A percentile compares a stretch with the other conserved stretches of the same genome.
Evolutionary conservation across 2,888 invertebrate species (phyloP).

Genomic region (Sesamia inferens): DNA sequence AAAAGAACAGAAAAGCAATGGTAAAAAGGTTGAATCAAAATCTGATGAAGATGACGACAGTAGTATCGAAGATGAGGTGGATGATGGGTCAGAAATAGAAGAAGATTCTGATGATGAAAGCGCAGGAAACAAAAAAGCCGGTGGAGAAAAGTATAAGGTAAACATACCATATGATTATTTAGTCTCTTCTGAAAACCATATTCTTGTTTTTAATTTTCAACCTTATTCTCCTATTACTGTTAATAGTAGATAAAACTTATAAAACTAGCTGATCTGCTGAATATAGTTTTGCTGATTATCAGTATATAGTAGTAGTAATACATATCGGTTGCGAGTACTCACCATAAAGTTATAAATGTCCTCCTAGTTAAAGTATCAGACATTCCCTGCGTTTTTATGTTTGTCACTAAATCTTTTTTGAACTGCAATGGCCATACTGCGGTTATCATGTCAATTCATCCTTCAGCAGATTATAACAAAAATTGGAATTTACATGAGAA

Average conservation of each 20-base stretch:
- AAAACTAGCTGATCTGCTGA: no score
- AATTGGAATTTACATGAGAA: not conserved
- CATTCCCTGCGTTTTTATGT: not conserved
- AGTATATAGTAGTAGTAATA: no score
- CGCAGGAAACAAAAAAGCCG: constrained; percentile 68
- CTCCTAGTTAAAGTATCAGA: no score
- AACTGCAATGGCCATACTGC: not conserved
- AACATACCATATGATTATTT: constrained; percentile 5
- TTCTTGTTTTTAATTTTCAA: not conserved
- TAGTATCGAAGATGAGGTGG: constrained; percentile 71
- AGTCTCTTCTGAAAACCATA: not conserved
- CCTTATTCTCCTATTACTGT: not conserved
- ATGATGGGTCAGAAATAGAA: constrained; percentile 72
- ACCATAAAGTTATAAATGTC: no score
- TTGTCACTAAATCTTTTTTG: not conserved
- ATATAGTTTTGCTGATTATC: no score
- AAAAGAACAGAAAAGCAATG: constrained; percentile 66
- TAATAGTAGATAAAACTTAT: no score
- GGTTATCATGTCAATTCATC: not conserved
- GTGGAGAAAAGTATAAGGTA: constrained; percentile 84
- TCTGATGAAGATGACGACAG: constrained; percentile 69
- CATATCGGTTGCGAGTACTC: no score
- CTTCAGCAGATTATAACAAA: not conserved
- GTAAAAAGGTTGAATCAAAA: constrained; percentile 60
- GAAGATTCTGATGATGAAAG: constrained; percentile 71